Percentiles rank a stretch among this genome's conserved stretches.
These are phyloP conservation scores for Delia radicum DNA, from an alignment of 1,140 invertebrate genomes.

Conservation along the genomic window DNA sequence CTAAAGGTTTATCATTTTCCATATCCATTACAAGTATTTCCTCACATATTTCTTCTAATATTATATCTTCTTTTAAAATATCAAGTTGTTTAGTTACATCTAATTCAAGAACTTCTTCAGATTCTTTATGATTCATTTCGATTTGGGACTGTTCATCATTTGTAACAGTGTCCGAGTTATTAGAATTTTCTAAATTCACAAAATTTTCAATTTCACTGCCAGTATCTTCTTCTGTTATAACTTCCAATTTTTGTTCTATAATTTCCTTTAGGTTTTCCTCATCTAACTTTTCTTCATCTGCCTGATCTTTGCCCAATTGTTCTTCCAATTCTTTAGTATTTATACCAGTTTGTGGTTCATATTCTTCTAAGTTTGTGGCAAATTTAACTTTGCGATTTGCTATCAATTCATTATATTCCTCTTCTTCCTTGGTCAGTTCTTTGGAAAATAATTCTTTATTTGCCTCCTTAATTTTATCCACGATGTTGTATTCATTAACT, in stretches of 20 bases:
- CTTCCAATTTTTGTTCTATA: background rate
- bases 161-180: background rate
- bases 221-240: constrained; percentile 9
- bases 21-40: constrained; percentile 43
- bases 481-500: constrained; percentile 55
- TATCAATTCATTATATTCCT: constrained; percentile 25
- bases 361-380: constrained; percentile 46
- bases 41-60: constrained; percentile 47
- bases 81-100: background rate
- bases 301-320: constrained; percentile 38
- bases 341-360: constrained; percentile 43
- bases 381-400: constrained; percentile 47
- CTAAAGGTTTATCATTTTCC: constrained; percentile 25
- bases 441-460: constrained; percentile 49
- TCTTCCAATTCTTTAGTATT: constrained; percentile 21
- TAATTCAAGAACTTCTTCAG: background rate
- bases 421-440: constrained; percentile 8
- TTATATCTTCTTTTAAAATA: background rate
- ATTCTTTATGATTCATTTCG: background rate
- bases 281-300: background rate
- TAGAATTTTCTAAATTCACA: constrained; percentile 17
- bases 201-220: background rate
- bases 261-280: background rate
- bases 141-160: background rate
- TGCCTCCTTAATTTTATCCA: constrained; percentile 54